A percentile compares a stretch with the other conserved stretches of the same genome.
phyloP scores from a whole-genome alignment of 2,888 invertebrate genomes.

The Nineta flava region DNA sequence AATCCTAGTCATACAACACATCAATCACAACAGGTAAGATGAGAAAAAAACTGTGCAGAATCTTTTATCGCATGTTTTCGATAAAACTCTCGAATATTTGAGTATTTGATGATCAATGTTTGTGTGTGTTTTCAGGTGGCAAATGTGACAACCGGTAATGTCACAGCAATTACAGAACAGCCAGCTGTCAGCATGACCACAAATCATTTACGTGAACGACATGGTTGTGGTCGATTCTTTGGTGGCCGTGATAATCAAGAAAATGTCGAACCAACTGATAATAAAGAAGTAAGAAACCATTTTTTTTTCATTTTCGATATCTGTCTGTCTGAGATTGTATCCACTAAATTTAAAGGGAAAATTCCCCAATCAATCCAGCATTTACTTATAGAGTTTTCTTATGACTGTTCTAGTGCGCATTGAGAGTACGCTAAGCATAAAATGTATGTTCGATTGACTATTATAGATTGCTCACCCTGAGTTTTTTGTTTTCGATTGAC shows the following conservation, averaged over 20 bases:
- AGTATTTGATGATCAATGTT: not conserved
- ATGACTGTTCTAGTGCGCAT: too few relatives aligned
- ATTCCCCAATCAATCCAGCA: too few relatives aligned
- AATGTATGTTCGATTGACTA: too few relatives aligned
- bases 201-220: not conserved
- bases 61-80: not conserved
- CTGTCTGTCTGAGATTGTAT: too few relatives aligned
- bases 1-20: constrained; percentile 19
- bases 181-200: constrained; percentile 18
- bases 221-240: not conserved
- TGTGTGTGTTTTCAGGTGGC: constrained; percentile 5
- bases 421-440: too few relatives aligned
- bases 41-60: not conserved
- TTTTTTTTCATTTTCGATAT: too few relatives aligned
- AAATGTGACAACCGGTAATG: constrained; percentile 8
- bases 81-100: too few relatives aligned
- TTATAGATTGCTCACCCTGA: too few relatives aligned
- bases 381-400: too few relatives aligned
- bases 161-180: constrained; percentile 11
- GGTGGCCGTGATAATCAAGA: constrained; percentile 41
- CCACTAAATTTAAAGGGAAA: too few relatives aligned
- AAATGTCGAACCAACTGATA: constrained; percentile 48
- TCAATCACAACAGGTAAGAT: constrained; percentile 17
- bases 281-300: constrained; percentile 37
- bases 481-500: too few relatives aligned